Evolutionary conservation across 2,113 vertebrate genomes (phyloP), one percentile per base, ranked within the genome.

Genomic region (Globicephala melas): DNA sequence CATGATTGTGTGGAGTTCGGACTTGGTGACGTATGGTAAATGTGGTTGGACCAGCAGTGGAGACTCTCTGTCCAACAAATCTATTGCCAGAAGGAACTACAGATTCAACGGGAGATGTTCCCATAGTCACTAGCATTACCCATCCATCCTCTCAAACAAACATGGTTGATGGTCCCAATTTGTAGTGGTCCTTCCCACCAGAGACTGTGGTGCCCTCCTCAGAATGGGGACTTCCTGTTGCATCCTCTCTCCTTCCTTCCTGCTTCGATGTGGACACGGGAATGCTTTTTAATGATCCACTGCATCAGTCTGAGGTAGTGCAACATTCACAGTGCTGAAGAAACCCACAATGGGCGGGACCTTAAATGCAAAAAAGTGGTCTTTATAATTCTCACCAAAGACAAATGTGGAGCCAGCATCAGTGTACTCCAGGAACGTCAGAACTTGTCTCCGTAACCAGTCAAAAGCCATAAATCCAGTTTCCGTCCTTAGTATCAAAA

Each of bases 361-460:
- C 99, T 99, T 99, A 98, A 99, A 99, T 91, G 98, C 98, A 79
- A 99, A 99, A 85, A 99, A 99, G 97, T 99, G 99, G 53, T 99
- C 99, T 0, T 8, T 97, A 11, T 99, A 99, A 47, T 97, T 99
- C 38, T 98, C 97, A 84, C 99, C 99, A 20, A 99, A 99, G 41
- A 99, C 98, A 98, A 99, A 99, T 76, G 96, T 89, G 55, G 99
- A 98, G 23, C 99, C 99, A 60, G 96, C 67, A 44, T 99, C 98
- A 41, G 99, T 95, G 65, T 99, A 99, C 5, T 97, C 99, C 97
- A 99, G 81, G 95, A 99, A 99, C 4, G 97, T 98, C 99, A 99
- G 98, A 33, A 98, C 97, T 98, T 99, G 98, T 83, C 96, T 97
- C 60, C 99, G 99, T 90, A 99, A 60, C 99, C 99, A 99, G 9